Base-by-base conservation (phyloP, 2,797 vertebrate genomes). In the Gorsachius magnificus region DNA sequence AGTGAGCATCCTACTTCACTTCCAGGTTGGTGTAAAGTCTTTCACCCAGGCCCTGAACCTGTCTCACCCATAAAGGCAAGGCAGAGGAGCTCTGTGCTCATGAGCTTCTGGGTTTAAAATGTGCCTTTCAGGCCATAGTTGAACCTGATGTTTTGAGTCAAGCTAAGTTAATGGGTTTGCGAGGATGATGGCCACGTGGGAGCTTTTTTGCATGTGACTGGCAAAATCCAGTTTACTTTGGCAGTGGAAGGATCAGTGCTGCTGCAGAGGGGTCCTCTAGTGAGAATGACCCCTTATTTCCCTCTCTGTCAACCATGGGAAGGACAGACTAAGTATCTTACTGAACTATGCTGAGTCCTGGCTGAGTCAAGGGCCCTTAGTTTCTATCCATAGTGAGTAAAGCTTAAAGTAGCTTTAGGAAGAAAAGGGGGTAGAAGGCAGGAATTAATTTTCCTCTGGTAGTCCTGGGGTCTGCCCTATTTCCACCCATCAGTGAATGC, bases 111-210 rank as follows among this genome's bases (percentile, higher is more conserved):
- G 17, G 11, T 75, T 89, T 71, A 24, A 84, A 93, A 83, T 43
- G 57, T 54, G 11, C 11, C 36, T 89, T 76, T 87, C 53, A 78
- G 63, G 24, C 58, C 65, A 12, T 10, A 45, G 41, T 4, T 61
- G 29, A 71, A 46, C 14, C 54, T 58, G 43, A 9, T 43, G 13
- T 68, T 91, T 87, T 65, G 54, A 65, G n/a, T 28, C 20, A 78
- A 54, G 48, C 72, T 77, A 22, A 45, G 11, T 70, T 69, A 76
- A 51, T 45, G 36, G 25, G 18, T 5, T 5, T 82, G 21, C 28
- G 31, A 29, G 6, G 5, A 22, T 50, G 51, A 46, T 35, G 50
- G 36, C 38, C 7, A 2, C 0, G 0, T 41, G 45, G 54, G n/a
- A 80, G 48, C 7, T 60, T 78, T 68, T 24, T 33, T 57, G 43